Evolutionary conservation across 2,888 invertebrate species (phyloP).

Genomic region (Tholera decimalis): DNA sequence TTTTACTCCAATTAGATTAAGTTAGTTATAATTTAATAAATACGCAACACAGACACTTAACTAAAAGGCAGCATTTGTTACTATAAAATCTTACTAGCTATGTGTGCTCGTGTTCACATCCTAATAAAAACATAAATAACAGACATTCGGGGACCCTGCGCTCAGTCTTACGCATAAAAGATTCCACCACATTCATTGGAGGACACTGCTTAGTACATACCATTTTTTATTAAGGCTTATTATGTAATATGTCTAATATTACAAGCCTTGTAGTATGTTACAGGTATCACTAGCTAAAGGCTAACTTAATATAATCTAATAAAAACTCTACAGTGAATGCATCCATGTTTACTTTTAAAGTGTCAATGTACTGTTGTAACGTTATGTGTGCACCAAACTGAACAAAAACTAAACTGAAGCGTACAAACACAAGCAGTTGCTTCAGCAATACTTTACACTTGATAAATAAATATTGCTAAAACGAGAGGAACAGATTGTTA

Average conservation of each 20-base stretch:
- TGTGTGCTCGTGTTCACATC: slow-evolving; percentile 66
- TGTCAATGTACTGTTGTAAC: slow-evolving; percentile 46
- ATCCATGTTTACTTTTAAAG: slow-evolving; percentile 47
- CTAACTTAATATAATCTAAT: slow-evolving; percentile 61
- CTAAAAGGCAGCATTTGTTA: slow-evolving; percentile 76
- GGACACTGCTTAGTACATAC: slow-evolving; percentile 57
- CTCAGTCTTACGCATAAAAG: slow-evolving; percentile 74
- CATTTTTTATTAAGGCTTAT: slow-evolving; percentile 45
- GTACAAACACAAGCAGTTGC: slow-evolving; percentile 48
- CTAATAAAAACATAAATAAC: slow-evolving; percentile 67
- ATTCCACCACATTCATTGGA: slow-evolving; percentile 51
- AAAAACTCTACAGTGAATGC: slow-evolving; percentile 52
- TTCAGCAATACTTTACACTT: slow-evolving; percentile 50
- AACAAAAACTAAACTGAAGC: slow-evolving; percentile 47
- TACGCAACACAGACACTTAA: slow-evolving; percentile 76
- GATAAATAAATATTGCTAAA: slow-evolving; percentile 62
- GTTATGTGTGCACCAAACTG: slow-evolving; percentile 37
- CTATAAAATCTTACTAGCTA: slow-evolving; percentile 75
- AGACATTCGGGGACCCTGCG: slow-evolving; percentile 73
- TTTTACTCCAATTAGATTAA: slow-evolving; percentile 63
- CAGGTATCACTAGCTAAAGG: slow-evolving; percentile 50
- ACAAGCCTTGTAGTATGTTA: slow-evolving; percentile 51
- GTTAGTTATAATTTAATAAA: slow-evolving; percentile 72
- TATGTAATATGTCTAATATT: slow-evolving; percentile 45
- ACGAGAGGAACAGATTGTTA: slow-evolving; percentile 60